phyloP scores from a whole-genome alignment of 2,888 invertebrate genomes.

The Catocala fraxini region DNA sequence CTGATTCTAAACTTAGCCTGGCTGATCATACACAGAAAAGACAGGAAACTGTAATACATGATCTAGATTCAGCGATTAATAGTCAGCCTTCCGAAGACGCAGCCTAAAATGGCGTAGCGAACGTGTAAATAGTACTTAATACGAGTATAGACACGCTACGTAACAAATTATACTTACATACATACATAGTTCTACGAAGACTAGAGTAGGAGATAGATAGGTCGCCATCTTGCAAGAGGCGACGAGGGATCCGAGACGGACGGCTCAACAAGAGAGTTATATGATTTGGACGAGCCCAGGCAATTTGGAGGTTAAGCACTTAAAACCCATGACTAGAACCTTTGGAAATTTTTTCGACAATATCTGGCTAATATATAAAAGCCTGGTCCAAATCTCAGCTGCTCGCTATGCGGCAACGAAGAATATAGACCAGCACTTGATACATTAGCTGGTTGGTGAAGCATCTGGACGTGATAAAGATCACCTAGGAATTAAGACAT shows the following conservation, averaged over 20 bases:
- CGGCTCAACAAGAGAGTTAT: constrained; percentile 10
- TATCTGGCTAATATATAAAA: neutral
- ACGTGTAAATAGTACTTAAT: constrained; percentile 41
- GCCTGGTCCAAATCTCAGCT: neutral
- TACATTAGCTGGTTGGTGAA: neutral
- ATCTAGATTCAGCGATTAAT: neutral
- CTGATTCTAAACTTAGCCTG: too few species aligned
- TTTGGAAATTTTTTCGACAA: neutral
- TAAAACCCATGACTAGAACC: neutral
- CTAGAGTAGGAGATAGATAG: constrained; percentile 60
- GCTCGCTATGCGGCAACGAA: neutral
- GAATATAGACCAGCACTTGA: neutral
- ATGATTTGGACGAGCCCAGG: constrained; percentile 19
- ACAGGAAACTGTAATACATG: too few species aligned
- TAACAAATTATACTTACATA: constrained; percentile 60
- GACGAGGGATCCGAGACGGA: constrained; percentile 23
- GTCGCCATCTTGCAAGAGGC: constrained; percentile 31
- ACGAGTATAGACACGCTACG: constrained; percentile 60
- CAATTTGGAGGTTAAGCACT: neutral
- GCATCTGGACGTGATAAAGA: neutral
- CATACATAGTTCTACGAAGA: constrained; percentile 67
- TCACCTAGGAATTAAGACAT: neutral
- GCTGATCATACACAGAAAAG: too few species aligned
- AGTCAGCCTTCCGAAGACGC: neutral
- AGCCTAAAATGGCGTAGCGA: constrained; percentile 12